Evolutionary conservation across 2,797 vertebrate genomes (phyloP), one percentile per base, ranked within the genome.

Genomic region (Tamandua tetradactyla): DNA sequence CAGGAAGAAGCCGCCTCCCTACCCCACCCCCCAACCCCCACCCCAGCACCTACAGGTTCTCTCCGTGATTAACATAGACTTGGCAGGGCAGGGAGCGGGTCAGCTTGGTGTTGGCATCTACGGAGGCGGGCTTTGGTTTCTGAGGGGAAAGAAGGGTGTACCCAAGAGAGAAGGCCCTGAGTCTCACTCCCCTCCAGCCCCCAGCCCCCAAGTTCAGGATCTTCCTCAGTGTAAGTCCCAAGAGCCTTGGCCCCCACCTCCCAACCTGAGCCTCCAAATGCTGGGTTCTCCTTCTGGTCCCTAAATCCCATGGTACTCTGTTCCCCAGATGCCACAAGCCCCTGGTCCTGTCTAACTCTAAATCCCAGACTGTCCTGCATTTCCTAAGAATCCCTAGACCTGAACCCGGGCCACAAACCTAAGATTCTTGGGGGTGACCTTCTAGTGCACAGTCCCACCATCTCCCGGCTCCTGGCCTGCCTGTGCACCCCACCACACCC

Each of bases 41-140:
- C 0, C 12, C 6, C 3, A 35, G 49, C 72, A 99, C 99, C 99
- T 98, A 99, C 99, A 99, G 98, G 96, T 99, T 99, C 97, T 99
- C 99, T 87, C 99, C 99, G 1, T 99, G 99, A 97, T 99, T 99
- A 84, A 99, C 99, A 0, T 99, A 99, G 68, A 99, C 99, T 92
- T 99, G 99, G 97, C 99, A 99, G 2, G 99, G 99, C 93, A 99
- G 98, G 0, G 99, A 99, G 23, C 99, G 98, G 0, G 99, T 99
- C 75, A 99, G 98, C 95, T 99, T 99, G 92, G 99, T 99, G 95
- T 98, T 98, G 57, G 99, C 98, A 9, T 99, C 99, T 96, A 99
- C 99, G 0, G 99, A 98, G 5, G 99, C 98, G 1, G 99, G 98
- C 96, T 99, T 99, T 66, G 99, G 99, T 96, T 99, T 99, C 99